These are phyloP conservation scores for Branchinecta sandiegonensis DNA, from an alignment of 2,888 invertebrate species.

Conservation along the genomic window DNA sequence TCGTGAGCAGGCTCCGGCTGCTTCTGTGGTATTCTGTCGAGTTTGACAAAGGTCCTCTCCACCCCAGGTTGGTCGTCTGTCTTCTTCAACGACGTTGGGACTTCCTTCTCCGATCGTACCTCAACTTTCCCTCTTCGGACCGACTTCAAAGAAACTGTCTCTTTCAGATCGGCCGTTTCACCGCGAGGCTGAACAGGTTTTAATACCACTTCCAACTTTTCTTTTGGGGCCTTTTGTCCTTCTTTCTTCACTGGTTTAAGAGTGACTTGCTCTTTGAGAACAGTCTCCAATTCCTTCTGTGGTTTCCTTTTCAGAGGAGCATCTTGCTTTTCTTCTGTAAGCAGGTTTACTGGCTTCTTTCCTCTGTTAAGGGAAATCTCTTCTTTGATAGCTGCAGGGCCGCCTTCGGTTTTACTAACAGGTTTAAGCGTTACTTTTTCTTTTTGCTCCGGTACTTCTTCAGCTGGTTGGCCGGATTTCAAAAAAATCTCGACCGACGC, in stretches of 20 bases:
- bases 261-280: slow-evolving; percentile 36
- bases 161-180: not conserved
- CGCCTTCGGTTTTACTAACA: not conserved
- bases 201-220: slow-evolving; percentile 27
- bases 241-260: slow-evolving; percentile 42
- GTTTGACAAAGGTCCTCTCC: not conserved
- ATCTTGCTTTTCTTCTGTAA: not conserved
- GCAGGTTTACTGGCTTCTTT: not conserved
- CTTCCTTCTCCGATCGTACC: slow-evolving; percentile 16
- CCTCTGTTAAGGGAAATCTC: not conserved
- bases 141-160: slow-evolving; percentile 17
- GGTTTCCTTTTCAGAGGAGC: not conserved
- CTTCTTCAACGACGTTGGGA: not conserved
- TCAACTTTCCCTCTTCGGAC: slow-evolving; percentile 20
- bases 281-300: not conserved
- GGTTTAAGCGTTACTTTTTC: not conserved
- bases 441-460: not conserved
- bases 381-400: not conserved
- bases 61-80: not conserved
- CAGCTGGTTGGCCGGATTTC: not conserved
- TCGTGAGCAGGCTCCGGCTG: not conserved
- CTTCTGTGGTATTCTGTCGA: not conserved
- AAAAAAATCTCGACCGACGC: not conserved
- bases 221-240: slow-evolving; percentile 31
- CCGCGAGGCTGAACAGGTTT: not conserved